Percentiles rank a stretch among this genome's conserved stretches.
phyloP scores from a whole-genome alignment of 1,140 invertebrate genomes.

The Eupristina koningsbergeri region DNA sequence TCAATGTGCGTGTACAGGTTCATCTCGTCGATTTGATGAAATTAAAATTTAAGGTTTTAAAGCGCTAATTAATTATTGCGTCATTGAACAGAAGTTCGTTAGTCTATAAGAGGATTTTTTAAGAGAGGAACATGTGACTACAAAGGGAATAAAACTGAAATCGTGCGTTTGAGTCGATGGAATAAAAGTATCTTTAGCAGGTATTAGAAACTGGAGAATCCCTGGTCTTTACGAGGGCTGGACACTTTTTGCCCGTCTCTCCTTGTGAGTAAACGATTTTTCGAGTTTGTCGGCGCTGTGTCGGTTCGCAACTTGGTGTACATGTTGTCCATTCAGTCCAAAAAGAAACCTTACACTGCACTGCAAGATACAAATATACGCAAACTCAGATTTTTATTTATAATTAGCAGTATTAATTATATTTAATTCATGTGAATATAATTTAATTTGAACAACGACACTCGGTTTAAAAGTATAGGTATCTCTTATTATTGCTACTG shows the following conservation, averaged over 20 bases:
- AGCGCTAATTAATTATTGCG: not conserved
- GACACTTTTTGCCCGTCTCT: slow-evolving; percentile 58
- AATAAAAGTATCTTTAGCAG: slow-evolving; percentile 38
- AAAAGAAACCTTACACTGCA: slow-evolving; percentile 75
- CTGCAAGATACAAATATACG: slow-evolving; percentile 43
- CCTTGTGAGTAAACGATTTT: slow-evolving; percentile 64
- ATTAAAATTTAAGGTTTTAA: not conserved
- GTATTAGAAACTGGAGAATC: slow-evolving; percentile 57
- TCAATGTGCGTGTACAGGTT: not conserved
- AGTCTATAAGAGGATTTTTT: not conserved
- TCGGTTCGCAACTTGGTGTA: slow-evolving; percentile 76
- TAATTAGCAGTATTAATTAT: too few relatives aligned
- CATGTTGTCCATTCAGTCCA: slow-evolving; percentile 80
- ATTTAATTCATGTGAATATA: too few relatives aligned
- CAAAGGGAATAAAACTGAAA: not conserved
- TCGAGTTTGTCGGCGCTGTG: slow-evolving; percentile 71
- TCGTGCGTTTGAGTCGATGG: not conserved
- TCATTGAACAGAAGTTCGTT: not conserved
- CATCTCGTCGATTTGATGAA: not conserved
- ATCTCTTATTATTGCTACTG: too few relatives aligned
- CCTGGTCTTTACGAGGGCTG: slow-evolving; percentile 60
- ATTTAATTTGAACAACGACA: too few relatives aligned
- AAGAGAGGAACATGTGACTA: not conserved
- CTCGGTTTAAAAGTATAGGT: too few relatives aligned
- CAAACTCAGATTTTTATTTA: too few relatives aligned